phyloP scores from a whole-genome alignment of 2,113 vertebrate genomes.

The Apus apus region DNA sequence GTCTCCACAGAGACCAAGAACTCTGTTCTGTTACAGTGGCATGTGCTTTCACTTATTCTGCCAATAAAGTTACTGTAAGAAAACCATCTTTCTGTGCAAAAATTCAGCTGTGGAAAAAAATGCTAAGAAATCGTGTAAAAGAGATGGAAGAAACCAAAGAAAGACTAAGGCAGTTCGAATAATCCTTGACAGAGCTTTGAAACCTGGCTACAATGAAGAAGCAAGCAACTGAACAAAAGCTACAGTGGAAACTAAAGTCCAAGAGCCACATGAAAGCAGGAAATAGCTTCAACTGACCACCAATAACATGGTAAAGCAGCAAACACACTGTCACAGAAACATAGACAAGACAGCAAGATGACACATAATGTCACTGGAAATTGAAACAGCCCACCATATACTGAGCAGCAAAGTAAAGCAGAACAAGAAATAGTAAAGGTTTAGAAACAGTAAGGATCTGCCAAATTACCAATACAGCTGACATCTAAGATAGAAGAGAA shows the following conservation, averaged over 20 bases:
- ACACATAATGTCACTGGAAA: background rate
- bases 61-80: background rate
- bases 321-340: background rate
- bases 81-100: background rate
- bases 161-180: background rate
- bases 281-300: background rate
- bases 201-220: background rate
- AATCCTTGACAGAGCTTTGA: background rate
- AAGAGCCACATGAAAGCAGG: background rate
- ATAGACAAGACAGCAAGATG: background rate
- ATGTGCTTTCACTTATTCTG: background rate
- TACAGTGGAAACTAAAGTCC: background rate
- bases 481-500: background rate
- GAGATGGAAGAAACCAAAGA: background rate
- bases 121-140: background rate
- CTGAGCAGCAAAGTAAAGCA: background rate
- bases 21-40: background rate
- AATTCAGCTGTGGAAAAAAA: background rate
- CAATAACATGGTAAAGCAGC: background rate
- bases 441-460: background rate
- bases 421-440: background rate
- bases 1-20: background rate
- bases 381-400: background rate
- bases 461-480: background rate
- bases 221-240: background rate